These are phyloP conservation scores for Bellardia pandia DNA, from an alignment of 2,888 invertebrate genomes.

Conservation along the genomic window DNA sequence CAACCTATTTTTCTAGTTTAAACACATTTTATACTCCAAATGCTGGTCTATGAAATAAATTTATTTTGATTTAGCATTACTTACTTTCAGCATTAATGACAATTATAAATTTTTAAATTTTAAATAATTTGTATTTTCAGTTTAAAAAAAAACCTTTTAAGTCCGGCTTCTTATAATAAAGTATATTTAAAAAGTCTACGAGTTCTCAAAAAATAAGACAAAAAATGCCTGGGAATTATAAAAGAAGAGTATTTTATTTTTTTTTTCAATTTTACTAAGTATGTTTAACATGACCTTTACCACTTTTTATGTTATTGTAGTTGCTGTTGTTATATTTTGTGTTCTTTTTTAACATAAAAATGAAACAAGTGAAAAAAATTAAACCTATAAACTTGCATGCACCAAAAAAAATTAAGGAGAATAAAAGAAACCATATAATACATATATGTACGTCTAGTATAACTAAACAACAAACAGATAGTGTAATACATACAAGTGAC, in stretches of 20 bases:
- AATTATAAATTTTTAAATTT: too few species aligned
- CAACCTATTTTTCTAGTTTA: too few species aligned
- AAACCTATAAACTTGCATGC: slow-evolving; percentile 35
- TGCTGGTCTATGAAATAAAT: too few species aligned
- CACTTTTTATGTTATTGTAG: slow-evolving; percentile 54
- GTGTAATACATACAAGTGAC: background rate
- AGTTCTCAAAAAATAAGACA: background rate
- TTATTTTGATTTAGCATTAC: too few species aligned
- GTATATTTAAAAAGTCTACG: background rate
- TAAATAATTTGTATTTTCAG: too few species aligned
- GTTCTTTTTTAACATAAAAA: slow-evolving; percentile 13
- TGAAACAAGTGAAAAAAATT: slow-evolving; percentile 11
- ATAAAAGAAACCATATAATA: slow-evolving; percentile 21
- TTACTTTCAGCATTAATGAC: too few species aligned
- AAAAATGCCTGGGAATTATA: slow-evolving; percentile 50
- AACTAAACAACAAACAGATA: background rate
- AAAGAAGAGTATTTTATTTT: slow-evolving; percentile 4
- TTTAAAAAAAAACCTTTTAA: background rate
- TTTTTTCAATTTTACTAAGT: background rate
- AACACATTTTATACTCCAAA: too few species aligned
- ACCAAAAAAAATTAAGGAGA: background rate
- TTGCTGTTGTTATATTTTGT: slow-evolving; percentile 31
- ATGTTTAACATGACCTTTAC: slow-evolving; percentile 59
- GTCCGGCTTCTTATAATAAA: background rate
- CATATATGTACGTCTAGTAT: slow-evolving; percentile 43